A percentile compares a stretch with the other conserved stretches of the same genome.
Conservation (phyloP, 1,140 invertebrate genomes). For the Lycorma delicatula region DNA sequence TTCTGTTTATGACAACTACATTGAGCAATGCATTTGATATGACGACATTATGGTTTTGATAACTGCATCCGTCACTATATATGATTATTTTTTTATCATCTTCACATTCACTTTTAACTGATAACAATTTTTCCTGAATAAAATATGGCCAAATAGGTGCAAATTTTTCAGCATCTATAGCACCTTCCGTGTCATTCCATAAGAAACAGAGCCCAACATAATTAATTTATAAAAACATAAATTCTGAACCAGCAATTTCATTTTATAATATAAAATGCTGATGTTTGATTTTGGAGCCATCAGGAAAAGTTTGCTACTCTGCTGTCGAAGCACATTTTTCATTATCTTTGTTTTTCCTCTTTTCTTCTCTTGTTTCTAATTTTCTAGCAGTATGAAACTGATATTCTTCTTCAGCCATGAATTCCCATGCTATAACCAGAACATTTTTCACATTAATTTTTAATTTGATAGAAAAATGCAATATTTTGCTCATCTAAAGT, state of each 20-base stretch:
- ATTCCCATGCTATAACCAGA: not conserved
- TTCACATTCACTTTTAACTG: constrained; percentile 17
- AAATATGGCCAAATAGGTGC: constrained; percentile 15
- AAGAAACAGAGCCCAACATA: not conserved
- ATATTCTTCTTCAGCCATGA: not conserved
- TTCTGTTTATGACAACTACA: constrained; percentile 24
- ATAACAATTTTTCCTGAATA: constrained; percentile 30
- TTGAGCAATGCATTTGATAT: constrained; percentile 33
- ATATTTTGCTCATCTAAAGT: not conserved
- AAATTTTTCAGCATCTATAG: not conserved
- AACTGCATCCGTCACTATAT: constrained; percentile 30
- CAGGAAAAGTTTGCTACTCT: not conserved
- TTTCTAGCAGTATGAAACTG: constrained; percentile 1
- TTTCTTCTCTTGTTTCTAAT: not conserved
- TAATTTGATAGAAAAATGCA: not conserved
- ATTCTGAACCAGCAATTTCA: not conserved
- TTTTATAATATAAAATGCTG: not conserved
- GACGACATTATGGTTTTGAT: constrained; percentile 34
- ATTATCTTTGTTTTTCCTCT: not conserved
- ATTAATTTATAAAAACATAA: not conserved
- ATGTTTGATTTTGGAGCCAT: not conserved
- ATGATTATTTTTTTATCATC: not conserved
- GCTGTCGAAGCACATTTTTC: not conserved
- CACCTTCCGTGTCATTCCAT: constrained; percentile 1
- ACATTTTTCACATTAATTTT: not conserved